Base-by-base conservation (phyloP, 2,797 vertebrate species). In the Bovichtus diacanthus region DNA sequence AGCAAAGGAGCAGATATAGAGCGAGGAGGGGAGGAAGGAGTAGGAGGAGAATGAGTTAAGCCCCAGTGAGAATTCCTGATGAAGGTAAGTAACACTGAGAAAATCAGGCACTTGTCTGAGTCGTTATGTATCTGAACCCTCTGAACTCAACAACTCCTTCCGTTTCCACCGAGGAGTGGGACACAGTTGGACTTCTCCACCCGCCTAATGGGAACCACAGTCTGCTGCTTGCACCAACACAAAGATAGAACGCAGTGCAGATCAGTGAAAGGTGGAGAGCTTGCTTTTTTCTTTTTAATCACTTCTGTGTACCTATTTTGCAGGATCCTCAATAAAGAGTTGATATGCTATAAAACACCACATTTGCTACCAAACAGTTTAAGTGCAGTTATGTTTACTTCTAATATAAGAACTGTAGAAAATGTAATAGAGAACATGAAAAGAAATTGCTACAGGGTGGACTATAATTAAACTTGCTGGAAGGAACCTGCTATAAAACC, bases 21-120 rank as follows among this genome's bases (percentile, higher is more conserved):
- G 34, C 0, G 5, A 60, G 63, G 60, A 62, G 49, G 62, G 64
- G 75, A 84, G 67, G 47, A 62, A 64, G 69, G 5, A 47, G 76
- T 29, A 63, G 38, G 54, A 70, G 72, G 72, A 84, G 77, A 78
- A 58, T 9, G 56, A 63, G 76, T 64, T 72, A 66, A 36, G 58
- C 50, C 72, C 63, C 38, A 27, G 60, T 55, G 79, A 87, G 66
- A 76, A 66, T 69, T 74, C 59, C 62, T 62, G 51, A 9, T 62
- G 72, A 79, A 82, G 85, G 58, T 81, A 76, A 81, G 76, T 16
- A 82, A 74, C 60, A 83, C 76, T 69, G 51, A 83, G 72, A 51
- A 81, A 83, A 80, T 80, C 76, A 72, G 77, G 71, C n/a, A 5
- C 50, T 71, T 18, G 9, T 70, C 76, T 68, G 54, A 76, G 70